Conservation (phyloP, 2,888 invertebrate genomes). For the Lithophane leautieri region DNA sequence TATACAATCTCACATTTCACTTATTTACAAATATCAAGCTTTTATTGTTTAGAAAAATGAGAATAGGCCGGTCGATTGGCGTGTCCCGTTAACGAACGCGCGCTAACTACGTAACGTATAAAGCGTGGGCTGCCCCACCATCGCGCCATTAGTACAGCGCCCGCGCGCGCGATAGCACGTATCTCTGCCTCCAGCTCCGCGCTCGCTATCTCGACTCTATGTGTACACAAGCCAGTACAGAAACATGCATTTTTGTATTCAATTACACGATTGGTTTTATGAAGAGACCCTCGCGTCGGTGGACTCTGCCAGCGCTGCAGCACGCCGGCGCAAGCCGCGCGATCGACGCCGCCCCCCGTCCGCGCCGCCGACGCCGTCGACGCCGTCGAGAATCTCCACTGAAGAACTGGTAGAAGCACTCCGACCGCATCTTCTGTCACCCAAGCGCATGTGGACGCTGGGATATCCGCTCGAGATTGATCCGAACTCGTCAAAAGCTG, state of each 20-base stretch:
- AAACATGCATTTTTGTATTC: slow-evolving; percentile 88
- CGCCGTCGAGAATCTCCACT: slow-evolving; percentile 90
- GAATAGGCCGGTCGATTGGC: slow-evolving; percentile 89
- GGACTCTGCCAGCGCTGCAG: slow-evolving; percentile 84
- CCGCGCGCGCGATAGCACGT: slow-evolving; percentile 89
- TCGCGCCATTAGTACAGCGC: slow-evolving; percentile 88
- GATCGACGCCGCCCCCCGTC: slow-evolving; percentile 85
- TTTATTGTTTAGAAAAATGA: slow-evolving; percentile 88
- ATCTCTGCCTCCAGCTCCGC: slow-evolving; percentile 83
- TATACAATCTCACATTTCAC: slow-evolving; percentile 49
- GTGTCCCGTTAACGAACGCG: slow-evolving; percentile 89
- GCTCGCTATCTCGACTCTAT: slow-evolving; percentile 88
- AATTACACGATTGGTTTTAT: slow-evolving; percentile 87
- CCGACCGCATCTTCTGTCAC: slow-evolving; percentile 91
- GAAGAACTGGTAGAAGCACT: slow-evolving; percentile 90
- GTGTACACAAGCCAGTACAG: slow-evolving; percentile 86
- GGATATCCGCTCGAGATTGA: slow-evolving; percentile 94
- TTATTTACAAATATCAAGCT: slow-evolving; percentile 74
- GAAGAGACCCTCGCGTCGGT: slow-evolving; percentile 87
- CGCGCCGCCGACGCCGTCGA: slow-evolving; percentile 86
- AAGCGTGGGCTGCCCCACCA: slow-evolving; percentile 88
- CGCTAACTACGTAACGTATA: slow-evolving; percentile 89
- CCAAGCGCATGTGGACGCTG: slow-evolving; percentile 91
- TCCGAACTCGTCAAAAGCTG: slow-evolving; percentile 90
- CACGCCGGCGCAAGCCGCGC: slow-evolving; percentile 84